Percentiles rank a stretch among this genome's conserved stretches.
phyloP scores from a whole-genome alignment of 1,140 invertebrate genomes.

The Cecropterus lyciades region DNA sequence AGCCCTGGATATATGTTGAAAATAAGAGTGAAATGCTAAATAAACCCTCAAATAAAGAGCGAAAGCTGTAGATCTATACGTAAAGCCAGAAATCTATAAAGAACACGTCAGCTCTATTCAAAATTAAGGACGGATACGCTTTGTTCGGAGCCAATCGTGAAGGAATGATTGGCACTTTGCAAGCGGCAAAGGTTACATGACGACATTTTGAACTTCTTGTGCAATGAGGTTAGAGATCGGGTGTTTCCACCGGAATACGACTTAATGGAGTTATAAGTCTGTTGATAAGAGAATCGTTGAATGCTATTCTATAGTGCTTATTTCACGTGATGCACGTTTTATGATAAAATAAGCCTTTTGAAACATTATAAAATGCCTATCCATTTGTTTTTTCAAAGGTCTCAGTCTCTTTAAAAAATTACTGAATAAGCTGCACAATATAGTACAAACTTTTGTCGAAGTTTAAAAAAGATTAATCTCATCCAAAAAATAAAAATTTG shows the following conservation, averaged over 20 bases:
- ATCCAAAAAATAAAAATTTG: too few relatives aligned
- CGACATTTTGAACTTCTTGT: constrained; percentile 28
- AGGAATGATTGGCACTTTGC: constrained; percentile 29
- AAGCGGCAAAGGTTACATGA: constrained; percentile 21
- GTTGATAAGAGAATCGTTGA: not conserved
- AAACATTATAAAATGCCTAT: too few relatives aligned
- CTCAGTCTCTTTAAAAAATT: too few relatives aligned
- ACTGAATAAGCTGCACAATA: not conserved
- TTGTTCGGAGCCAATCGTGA: constrained; percentile 31
- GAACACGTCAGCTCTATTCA: constrained; percentile 9
- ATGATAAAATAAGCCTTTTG: too few relatives aligned
- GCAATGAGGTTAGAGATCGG: constrained; percentile 18
- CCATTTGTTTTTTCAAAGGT: too few relatives aligned
- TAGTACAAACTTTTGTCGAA: too few relatives aligned
- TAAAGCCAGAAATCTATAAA: not conserved
- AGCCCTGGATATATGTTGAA: too few relatives aligned
- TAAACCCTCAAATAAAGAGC: not conserved
- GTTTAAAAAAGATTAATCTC: too few relatives aligned
- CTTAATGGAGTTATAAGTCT: constrained; percentile 14
- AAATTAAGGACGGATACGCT: constrained; percentile 20
- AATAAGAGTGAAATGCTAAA: not conserved
- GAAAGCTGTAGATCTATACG: not conserved
- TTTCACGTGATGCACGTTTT: too few relatives aligned
- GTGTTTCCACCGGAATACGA: constrained; percentile 4
- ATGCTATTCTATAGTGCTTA: constrained; percentile 1